phyloP scores from a whole-genome alignment of 2,113 vertebrate genomes.

The Larimichthys polyactis region DNA sequence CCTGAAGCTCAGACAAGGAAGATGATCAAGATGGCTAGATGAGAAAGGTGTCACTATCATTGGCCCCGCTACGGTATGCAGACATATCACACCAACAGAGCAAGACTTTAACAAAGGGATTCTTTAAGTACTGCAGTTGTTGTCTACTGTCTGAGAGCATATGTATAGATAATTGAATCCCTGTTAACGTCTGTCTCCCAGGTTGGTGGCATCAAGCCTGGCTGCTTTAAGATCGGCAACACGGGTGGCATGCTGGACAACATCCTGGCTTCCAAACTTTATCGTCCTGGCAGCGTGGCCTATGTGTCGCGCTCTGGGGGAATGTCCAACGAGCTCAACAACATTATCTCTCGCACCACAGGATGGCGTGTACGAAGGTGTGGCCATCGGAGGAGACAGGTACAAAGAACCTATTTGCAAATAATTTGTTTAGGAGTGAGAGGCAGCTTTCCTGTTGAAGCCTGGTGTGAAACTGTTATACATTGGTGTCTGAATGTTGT shows the following conservation, averaged over 20 bases:
- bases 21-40: constrained; percentile 93
- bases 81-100: not conserved
- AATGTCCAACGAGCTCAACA: constrained; percentile 99
- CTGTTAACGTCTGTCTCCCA: constrained; percentile 51
- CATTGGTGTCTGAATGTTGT: too few species aligned
- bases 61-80: constrained; percentile 93
- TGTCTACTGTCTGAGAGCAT: too few species aligned
- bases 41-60: constrained; percentile 97
- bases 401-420: constrained; percentile 56
- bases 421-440: not conserved
- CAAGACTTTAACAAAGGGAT: not conserved
- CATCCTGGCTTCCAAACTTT: constrained; percentile 96
- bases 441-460: not conserved
- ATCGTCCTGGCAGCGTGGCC: constrained; percentile 95
- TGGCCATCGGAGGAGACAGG: constrained; percentile 98
- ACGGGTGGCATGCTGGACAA: constrained; percentile 99
- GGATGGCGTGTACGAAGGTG: constrained; percentile 95
- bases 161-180: not conserved
- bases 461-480: not conserved
- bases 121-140: not conserved
- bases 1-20: constrained; percentile 95
- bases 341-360: constrained; percentile 96
- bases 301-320: constrained; percentile 97
- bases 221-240: constrained; percentile 99
- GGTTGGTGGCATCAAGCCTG: constrained; percentile 98